These are phyloP conservation scores for Helogale parvula DNA, from an alignment of 2,113 vertebrate genomes.

Conservation along the genomic window DNA sequence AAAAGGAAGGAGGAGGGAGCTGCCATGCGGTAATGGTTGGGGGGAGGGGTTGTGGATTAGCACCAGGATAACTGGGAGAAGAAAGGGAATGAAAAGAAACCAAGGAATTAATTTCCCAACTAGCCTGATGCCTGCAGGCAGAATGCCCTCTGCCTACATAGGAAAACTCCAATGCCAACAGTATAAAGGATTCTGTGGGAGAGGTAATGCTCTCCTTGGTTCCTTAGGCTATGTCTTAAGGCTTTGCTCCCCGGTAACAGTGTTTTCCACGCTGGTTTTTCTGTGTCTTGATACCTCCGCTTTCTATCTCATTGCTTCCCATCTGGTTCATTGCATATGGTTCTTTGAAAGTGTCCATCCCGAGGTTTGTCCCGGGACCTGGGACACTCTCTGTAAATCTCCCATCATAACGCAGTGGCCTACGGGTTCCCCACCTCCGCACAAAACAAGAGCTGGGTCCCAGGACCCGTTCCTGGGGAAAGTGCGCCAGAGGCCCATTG, in stretches of 20 bases:
- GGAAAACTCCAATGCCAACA: rapidly evolving
- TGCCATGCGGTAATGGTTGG: background rate
- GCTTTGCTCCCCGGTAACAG: background rate
- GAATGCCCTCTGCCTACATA: background rate
- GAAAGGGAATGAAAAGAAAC: background rate
- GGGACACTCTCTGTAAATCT: background rate
- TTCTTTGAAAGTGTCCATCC: too few species aligned
- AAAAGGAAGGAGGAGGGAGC: too few species aligned
- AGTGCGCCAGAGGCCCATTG: background rate
- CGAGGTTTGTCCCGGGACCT: background rate
- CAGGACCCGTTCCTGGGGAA: background rate
- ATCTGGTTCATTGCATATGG: background rate
- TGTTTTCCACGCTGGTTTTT: background rate
- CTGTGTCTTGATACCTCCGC: background rate
- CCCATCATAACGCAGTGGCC: background rate
- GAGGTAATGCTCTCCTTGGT: rapidly evolving
- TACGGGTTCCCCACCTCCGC: background rate
- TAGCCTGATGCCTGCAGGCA: background rate
- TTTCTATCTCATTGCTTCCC: background rate
- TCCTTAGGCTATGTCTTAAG: background rate
- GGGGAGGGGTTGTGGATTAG: background rate
- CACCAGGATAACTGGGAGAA: background rate
- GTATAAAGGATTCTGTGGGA: background rate
- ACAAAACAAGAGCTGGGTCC: background rate
- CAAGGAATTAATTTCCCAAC: background rate